Base-by-base conservation (phyloP, 1,140 invertebrate genomes). In the Drosophila aff. region DNA sequence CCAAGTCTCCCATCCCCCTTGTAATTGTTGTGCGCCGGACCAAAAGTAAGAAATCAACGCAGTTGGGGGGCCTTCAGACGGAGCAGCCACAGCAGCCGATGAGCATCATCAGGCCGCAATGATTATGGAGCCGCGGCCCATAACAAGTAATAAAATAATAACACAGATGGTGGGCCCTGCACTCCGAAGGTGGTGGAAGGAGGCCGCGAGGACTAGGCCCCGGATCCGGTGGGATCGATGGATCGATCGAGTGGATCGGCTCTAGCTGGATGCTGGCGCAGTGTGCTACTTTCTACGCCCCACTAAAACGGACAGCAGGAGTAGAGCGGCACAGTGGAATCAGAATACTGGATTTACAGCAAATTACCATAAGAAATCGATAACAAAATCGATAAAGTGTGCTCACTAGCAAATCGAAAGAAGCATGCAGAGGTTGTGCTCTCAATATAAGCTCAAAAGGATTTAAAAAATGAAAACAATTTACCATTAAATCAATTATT, bases 101-200 rank as follows among this genome's bases (percentile, higher is more conserved):
- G 73, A 75, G 75, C 61, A 85, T 84, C 64, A 89, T 86, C 63
- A 58, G 59, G 28, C 33, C 46, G 60, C 47, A 57, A 57, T 62
- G 74, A 78, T 75, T 66, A 81, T 81, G 72, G 82, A 79, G 69
- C 71, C 81, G 85, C 47, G 81, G 77, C 81, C 85, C 82, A 90
- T 90, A 90, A 90, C 85, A 90, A 90, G 85, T 90, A 90, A 90
- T 90, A 90, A 90, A 90, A 90, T 90, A 90, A 90, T 90, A 90
- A 90, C 85, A 90, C 85, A 90, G 85, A 82, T 79, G 85, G 85
- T 90, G 85, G 85, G 78, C 85, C 72, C 75, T 61, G 67, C 69
- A 23, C 53, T 28, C 67, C 13, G 40, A 23, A 40, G 36, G 33
- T 43, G 64, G 61, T 33, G 64, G 28, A 68, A 80, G 66, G 76